Evolutionary conservation across 2,113 vertebrate species (phyloP), one percentile per base, ranked within the genome.

Genomic region (Piaya cayana): DNA sequence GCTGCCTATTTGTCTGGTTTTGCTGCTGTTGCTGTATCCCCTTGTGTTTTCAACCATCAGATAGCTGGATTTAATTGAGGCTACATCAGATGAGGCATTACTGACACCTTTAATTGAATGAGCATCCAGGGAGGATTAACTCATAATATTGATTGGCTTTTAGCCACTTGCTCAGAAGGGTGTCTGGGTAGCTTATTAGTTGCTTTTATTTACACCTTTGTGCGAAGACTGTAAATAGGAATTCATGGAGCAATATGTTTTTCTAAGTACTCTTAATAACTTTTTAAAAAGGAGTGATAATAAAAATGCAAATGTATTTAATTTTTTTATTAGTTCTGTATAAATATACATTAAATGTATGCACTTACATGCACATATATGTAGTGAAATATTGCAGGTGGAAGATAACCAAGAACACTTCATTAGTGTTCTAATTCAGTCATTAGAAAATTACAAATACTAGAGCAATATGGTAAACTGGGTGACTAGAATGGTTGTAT

Each of bases 81-180:
- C 98, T 98, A 98, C 98, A 98, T 98, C 98, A 98, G 98, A 98
- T 98, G 98, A 98, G 98, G 98, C 98, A 98, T 98, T 98, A 98
- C 98, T 98, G 98, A 98, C 98, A 98, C 98, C 98, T 98, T 98
- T 98, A 98, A 98, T 98, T 98, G 98, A 98, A 98, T 98, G 98
- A 98, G 98, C 97, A 98, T 98, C 97, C 98, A 97, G 98, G 98
- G 97, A 98, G 97, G 96, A 98, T 98, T 98, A 97, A 97, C 98
- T 98, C 98, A 98, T 98, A 98, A 98, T 98, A 98, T 98, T 98
- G 98, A 98, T 98, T 98, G 98, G 98, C 98, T 98, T 98, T 98
- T 98, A 98, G 98, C 98, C 98, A 98, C 98, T 98, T 98, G 98
- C 98, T 98, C 97, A 97, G 98, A 98, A 98, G 98, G 98, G 97